phyloP scores from a whole-genome alignment of 2,797 vertebrate genomes.

The Calcarius lapponicus region DNA sequence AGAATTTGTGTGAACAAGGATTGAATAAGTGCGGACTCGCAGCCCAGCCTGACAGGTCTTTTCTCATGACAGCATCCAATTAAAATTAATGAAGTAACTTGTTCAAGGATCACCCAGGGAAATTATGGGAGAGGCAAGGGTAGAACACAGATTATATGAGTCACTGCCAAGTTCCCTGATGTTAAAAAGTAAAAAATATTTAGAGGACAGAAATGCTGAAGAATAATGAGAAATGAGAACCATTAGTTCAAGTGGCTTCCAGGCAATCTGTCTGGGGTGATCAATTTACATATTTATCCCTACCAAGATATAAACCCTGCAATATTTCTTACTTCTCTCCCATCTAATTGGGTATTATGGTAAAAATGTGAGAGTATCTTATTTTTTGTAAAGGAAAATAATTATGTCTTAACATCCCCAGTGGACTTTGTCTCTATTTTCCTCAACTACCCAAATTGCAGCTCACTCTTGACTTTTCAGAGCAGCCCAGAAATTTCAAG shows the following conservation, averaged over 20 bases:
- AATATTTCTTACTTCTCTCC: neutral
- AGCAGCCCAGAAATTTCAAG: neutral
- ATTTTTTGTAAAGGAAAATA: neutral
- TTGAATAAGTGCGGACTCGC: neutral
- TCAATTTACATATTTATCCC: neutral
- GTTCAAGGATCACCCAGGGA: conserved; percentile 6
- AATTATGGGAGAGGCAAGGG: neutral
- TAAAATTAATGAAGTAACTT: conserved; percentile 49
- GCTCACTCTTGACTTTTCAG: neutral
- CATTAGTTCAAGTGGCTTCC: neutral
- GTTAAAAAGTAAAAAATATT: conserved; percentile 3
- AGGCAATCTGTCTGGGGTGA: neutral
- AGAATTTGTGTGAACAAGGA: neutral
- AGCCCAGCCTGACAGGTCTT: neutral
- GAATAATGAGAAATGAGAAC: neutral
- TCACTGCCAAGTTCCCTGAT: neutral
- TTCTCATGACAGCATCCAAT: conserved; percentile 25
- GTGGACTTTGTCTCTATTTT: neutral
- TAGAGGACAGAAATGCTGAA: neutral
- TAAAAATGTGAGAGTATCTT: neutral
- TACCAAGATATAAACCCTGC: neutral
- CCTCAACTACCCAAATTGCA: neutral
- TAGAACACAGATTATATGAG: neutral
- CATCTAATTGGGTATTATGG: neutral
- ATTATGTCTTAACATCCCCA: neutral